Conservation (phyloP, 1,140 invertebrate genomes). For the Heliconius hermathena region DNA sequence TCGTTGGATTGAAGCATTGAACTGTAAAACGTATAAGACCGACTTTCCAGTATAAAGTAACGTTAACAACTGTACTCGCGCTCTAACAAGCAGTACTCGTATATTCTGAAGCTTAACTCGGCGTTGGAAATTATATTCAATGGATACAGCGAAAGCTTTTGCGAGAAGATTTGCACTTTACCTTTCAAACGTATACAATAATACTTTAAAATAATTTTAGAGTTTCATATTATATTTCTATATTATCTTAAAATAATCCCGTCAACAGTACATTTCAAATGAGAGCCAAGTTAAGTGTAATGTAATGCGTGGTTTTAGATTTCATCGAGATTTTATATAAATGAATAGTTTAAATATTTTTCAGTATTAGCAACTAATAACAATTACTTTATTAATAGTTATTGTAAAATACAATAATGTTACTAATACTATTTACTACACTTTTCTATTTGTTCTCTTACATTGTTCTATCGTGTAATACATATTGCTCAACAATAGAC, state of each 20-base stretch:
- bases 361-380: too few species aligned
- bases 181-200: slow-evolving; percentile 9
- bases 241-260: neutral
- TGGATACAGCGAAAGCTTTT: neutral
- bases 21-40: neutral
- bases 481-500: too few species aligned
- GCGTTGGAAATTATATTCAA: slow-evolving; percentile 8
- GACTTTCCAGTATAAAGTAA: neutral
- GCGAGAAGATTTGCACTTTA: neutral
- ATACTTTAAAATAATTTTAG: neutral
- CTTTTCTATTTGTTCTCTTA: too few species aligned
- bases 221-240: neutral
- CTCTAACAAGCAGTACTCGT: neutral
- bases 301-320: too few species aligned
- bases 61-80: slow-evolving; percentile 3
- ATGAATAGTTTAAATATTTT: too few species aligned
- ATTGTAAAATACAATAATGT: too few species aligned
- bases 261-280: too few species aligned
- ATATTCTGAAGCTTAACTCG: slow-evolving; percentile 10
- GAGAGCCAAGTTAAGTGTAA: too few species aligned
- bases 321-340: too few species aligned
- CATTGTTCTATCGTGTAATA: too few species aligned
- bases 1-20: neutral
- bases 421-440: too few species aligned
- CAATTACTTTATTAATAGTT: too few species aligned